A percentile compares a stretch with the other conserved stretches of the same genome.
Evolutionary conservation across 2,888 invertebrate genomes (phyloP).

Genomic region (Micoletzkya japonica): DNA sequence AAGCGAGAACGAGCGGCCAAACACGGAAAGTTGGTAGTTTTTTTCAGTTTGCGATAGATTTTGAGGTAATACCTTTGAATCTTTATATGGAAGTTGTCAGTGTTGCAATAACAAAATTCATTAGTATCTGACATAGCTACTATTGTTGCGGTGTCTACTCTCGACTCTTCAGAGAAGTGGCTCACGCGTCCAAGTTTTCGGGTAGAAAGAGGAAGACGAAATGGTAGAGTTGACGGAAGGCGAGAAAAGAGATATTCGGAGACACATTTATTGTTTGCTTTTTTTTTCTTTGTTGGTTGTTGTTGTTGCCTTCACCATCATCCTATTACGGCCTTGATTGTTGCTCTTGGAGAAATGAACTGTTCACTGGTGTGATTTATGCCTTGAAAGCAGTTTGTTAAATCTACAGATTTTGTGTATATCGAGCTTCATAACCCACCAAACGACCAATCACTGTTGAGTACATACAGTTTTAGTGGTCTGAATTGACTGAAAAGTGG

Average conservation of each 20-base stretch:
- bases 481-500: too few species aligned
- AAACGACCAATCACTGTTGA: too few species aligned
- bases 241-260: not conserved
- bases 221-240: slow-evolving; percentile 19
- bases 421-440: too few species aligned
- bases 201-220: slow-evolving; percentile 41
- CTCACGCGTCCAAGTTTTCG: slow-evolving; percentile 49
- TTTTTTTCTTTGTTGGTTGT: slow-evolving; percentile 13
- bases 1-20: slow-evolving; percentile 87
- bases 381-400: too few species aligned
- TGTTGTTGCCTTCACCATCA: not conserved
- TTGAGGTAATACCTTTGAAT: not conserved
- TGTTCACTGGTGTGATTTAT: too few species aligned
- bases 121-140: not conserved
- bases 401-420: too few species aligned
- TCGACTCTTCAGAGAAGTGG: slow-evolving; percentile 37
- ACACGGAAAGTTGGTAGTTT: slow-evolving; percentile 74
- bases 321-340: not conserved
- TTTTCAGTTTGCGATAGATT: not conserved
- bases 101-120: not conserved
- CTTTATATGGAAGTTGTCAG: not conserved
- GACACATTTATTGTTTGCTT: not conserved
- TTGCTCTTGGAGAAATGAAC: too few species aligned
- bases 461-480: too few species aligned
- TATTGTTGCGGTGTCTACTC: not conserved